Base-by-base conservation (phyloP, 2,888 invertebrate species). In the Mycalesis mineus region DNA sequence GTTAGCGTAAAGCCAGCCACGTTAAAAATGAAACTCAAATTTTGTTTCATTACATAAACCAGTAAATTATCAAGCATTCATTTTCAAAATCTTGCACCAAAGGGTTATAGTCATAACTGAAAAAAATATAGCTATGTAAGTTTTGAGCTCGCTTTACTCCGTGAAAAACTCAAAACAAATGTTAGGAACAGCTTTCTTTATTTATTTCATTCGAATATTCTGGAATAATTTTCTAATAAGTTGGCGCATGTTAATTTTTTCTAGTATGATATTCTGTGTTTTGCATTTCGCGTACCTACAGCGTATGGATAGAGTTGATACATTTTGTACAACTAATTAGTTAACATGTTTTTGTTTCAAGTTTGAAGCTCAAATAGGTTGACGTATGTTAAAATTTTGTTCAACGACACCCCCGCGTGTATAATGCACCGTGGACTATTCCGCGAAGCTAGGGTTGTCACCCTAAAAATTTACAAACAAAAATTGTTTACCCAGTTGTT, bases 331-430 rank as follows among this genome's bases (percentile, higher is more conserved):
- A 22, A 22, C 22, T 22, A 22, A 22, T 22, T 22, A 22, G 22
- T 4, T 22, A 22, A 22, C 22, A 22, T 22, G 22, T 22, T 22
- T 22, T 22, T 22, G 22, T 22, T 22, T 22, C 22, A 22, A 22
- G 2, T 22, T 22, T 22, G 3, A 22, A 22, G 5, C 22, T 22
- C 60, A 63, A 65, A 62, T 63, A 63, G 56, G 57, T 60, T 65
- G 61, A 61, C 63, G 63, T 36, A 62, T 61, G 65, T 67, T 66
- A 11, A 64, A 65, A 65, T 65, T 63, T 63, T 64, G 64, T 67
- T 66, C 65, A 65, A 65, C 65, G 66, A 64, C 65, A 62, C 58
- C 47, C 50, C 63, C 59, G 57, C 58, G 61, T 58, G 49, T 63
- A 60, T 62, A 55, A 56, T 57, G 61, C 61, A 53, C 62, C 62